These are phyloP conservation scores for Pipistrellus pygmaeus DNA, from an alignment of 2,797 vertebrate genomes.

Conservation along the genomic window DNA sequence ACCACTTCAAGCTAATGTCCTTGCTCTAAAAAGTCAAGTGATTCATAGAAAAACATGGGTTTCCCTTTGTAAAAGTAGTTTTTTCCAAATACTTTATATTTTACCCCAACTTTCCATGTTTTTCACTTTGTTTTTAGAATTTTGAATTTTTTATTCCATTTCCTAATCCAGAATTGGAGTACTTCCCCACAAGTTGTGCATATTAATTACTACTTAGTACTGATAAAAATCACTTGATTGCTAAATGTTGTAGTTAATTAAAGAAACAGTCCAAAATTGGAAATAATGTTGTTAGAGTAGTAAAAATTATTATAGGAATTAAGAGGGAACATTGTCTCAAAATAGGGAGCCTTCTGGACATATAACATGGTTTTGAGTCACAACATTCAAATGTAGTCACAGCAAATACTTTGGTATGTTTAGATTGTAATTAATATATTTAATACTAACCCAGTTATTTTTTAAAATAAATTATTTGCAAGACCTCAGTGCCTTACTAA, in stretches of 20 bases:
- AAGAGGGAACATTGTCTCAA: background rate
- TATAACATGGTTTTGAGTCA: background rate
- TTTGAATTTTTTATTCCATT: background rate
- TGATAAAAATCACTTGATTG: background rate
- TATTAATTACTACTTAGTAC: background rate
- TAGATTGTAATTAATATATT: background rate
- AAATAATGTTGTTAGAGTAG: background rate
- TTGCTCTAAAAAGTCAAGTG: background rate
- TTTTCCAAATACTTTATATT: background rate
- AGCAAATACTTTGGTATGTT: background rate
- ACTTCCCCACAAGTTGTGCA: background rate
- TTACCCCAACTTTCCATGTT: background rate
- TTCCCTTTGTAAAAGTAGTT: background rate
- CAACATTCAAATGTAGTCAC: background rate
- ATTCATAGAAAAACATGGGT: background rate
- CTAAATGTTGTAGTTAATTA: background rate
- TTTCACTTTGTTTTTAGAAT: slow-evolving; percentile 45
- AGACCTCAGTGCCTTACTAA: background rate
- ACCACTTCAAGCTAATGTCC: background rate
- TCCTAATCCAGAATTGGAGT: background rate
- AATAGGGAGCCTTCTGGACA: background rate
- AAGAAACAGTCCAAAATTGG: background rate
- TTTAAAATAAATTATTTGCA: slow-evolving; percentile 20
- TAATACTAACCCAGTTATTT: slow-evolving; percentile 21
- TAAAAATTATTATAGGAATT: slow-evolving; percentile 8